Base-by-base conservation (phyloP, 2,797 vertebrate species). In the Bucorvus abyssinicus region DNA sequence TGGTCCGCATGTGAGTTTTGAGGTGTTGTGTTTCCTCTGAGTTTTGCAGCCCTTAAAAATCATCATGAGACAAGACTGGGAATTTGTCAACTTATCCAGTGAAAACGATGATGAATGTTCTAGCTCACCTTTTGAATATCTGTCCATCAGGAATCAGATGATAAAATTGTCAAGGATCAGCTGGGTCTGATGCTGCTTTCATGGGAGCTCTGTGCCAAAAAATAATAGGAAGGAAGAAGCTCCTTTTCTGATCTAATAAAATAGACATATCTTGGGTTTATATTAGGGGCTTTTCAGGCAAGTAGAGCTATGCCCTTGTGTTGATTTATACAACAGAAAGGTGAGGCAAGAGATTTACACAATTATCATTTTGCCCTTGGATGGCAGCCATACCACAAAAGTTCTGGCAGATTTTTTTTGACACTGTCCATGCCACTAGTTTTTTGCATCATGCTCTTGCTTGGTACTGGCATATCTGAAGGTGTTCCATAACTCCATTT, bases 351-450 rank as follows among this genome's bases (percentile, higher is more conserved):
- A 67, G 29, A 73, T 9, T 5, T 47, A 4, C 9, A 11, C 5
- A 0, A 59, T 76, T 53, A 8, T 50, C 21, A 32, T 57, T 68
- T 80, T 67, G 50, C 26, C 63, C 24, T 71, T 65, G 18, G 8
- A 7, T 60, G 27, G 32, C 59, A 82, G 40, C 60, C 56, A 4
- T 49, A 40, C 34, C 50, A 30, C 5, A 17, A 40, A 45, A 53
- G 12, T 69, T 61, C 47, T 74, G 89, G 23, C 52, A 93, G 32
- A 14, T 61, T 21, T 71, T 40, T 40, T 50, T 50, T 34, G 61
- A 15, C 12, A 1, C 59, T 69, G 15, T 47, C 56, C 5, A 0
- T 1, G 3, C 68, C 59, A 2, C 47, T 53, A 29, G 8, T 22
- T 3, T 47, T 77, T 34, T 76, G 19, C 20, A 45, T 90, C 68